A percentile compares a stretch with the other conserved stretches of the same genome.
phyloP scores from a whole-genome alignment of 1,140 invertebrate genomes.

The Colletes gigas region DNA sequence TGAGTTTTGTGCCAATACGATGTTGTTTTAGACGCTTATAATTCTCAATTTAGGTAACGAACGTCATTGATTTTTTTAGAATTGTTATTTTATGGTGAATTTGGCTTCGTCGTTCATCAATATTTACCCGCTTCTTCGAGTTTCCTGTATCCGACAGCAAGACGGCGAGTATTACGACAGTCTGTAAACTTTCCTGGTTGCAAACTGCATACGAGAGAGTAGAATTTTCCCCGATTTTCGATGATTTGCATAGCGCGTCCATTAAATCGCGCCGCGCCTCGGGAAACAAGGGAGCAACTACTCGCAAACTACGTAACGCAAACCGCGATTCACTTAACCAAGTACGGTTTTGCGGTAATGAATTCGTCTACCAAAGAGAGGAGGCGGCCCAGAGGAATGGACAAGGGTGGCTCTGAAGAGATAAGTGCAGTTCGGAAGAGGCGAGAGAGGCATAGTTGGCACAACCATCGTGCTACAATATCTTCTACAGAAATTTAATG shows the following conservation, averaged over 20 bases:
- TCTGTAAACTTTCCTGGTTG: no score
- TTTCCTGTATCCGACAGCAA: no score
- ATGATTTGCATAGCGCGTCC: neutral
- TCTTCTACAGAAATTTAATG: conserved; percentile 15
- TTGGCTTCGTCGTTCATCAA: no score
- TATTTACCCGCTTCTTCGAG: no score
- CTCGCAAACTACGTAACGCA: neutral
- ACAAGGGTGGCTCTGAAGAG: conserved; percentile 14
- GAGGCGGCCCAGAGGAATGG: neutral
- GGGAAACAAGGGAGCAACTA: neutral
- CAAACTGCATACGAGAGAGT: no score
- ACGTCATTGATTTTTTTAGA: no score
- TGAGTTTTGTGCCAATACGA: neutral
- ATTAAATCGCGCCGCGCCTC: neutral
- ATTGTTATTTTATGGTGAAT: no score
- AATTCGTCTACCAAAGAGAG: conserved; percentile 4
- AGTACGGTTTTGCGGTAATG: conserved; percentile 19
- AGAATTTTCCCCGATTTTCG: neutral
- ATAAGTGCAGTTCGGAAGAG: neutral
- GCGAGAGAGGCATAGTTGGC: conserved; percentile 5
- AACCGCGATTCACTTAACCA: neutral
- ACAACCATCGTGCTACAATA: neutral
- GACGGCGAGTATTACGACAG: no score
- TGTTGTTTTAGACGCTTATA: no score
- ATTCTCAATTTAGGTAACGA: no score